Base-by-base conservation (phyloP, 1,140 invertebrate genomes). In the Drosophila erecta region DNA sequence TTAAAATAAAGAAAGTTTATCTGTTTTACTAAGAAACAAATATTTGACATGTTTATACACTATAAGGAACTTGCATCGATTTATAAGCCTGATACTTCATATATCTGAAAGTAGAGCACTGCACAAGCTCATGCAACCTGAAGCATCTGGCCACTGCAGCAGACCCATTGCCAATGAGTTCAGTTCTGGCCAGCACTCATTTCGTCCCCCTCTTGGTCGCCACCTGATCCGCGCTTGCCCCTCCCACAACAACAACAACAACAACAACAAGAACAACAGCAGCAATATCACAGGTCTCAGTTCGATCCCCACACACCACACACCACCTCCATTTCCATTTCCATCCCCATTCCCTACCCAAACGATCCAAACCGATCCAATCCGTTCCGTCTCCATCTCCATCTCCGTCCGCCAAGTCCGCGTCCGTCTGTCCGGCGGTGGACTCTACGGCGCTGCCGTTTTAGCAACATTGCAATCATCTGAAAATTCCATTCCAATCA, bases 401-500 rank as follows among this genome's bases (percentile, higher is more conserved):
- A 53, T 69, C 66, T 30, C 47, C 35, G 58, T 69, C 59, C 38
- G 51, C 50, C 30, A 17, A 51, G 46, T 44, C 51, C 50, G 40
- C 50, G 54, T 73, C 38, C 65, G 20, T 44, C 46, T 43, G 49
- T 49, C 46, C 47, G 49, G 40, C 44, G 24, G 64, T 33, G 69
- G 58, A 60, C 74, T 76, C 62, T 76, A 67, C 83, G 83, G 83
- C 83, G 83, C 83, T 86, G 83, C 83, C 83, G 83, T 86, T 86
- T 86, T 86, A 86, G 83, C 83, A 86, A 86, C 83, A 86, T 86
- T 89, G 84, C 84, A 89, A 89, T 89, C 84, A 89, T 89, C 84
- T 89, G 84, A 89, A 89, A 89, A 89, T 89, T 89, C 85, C 85
- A 83, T 91, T 90, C 81, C 90, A 90, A 91, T 91, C 90, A 91